Evolutionary conservation across 2,113 vertebrate species (phyloP).

Genomic region (Xiphophorus maculatus): DNA sequence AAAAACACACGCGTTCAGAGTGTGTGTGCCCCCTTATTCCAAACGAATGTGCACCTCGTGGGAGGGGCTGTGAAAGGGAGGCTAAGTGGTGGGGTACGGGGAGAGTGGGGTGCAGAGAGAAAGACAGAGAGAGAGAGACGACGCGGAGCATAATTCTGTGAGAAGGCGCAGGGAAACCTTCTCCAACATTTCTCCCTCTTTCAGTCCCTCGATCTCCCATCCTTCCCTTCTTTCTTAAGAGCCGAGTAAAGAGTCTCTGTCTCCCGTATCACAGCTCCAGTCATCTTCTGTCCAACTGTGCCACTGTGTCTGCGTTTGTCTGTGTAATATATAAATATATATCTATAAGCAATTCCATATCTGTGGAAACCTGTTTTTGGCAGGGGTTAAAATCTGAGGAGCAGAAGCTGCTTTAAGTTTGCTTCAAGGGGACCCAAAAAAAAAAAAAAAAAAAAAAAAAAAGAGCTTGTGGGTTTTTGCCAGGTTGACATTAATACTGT

Average conservation of each 20-base stretch:
- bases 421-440: slow-evolving; percentile 18
- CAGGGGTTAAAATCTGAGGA: slow-evolving; percentile 53
- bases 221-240: slow-evolving; percentile 57
- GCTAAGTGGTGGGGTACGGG: slow-evolving; percentile 1
- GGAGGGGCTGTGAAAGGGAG: slow-evolving; percentile 24
- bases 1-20: slow-evolving; percentile 59
- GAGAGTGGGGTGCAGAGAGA: neutral
- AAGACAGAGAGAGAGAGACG: slow-evolving; percentile 19
- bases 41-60: slow-evolving; percentile 65
- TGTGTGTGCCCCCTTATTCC: slow-evolving; percentile 54
- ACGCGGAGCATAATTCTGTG: slow-evolving; percentile 44
- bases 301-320: slow-evolving; percentile 44
- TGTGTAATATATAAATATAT: slow-evolving; percentile 63
- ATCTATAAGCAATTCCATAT: slow-evolving; percentile 58
- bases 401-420: slow-evolving; percentile 61
- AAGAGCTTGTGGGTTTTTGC: slow-evolving; percentile 49
- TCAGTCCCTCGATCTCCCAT: slow-evolving; percentile 60
- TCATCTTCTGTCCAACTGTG: slow-evolving; percentile 73
- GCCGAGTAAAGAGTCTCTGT: slow-evolving; percentile 77
- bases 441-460: neutral
- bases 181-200: slow-evolving; percentile 38
- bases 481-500: slow-evolving; percentile 70
- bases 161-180: slow-evolving; percentile 36
- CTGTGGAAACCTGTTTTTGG: slow-evolving; percentile 62
- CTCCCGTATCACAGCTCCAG: slow-evolving; percentile 68